A percentile compares a stretch with the other conserved stretches of the same genome.
Conservation (phyloP, 2,113 vertebrate genomes). For the Corvus cornix region DNA sequence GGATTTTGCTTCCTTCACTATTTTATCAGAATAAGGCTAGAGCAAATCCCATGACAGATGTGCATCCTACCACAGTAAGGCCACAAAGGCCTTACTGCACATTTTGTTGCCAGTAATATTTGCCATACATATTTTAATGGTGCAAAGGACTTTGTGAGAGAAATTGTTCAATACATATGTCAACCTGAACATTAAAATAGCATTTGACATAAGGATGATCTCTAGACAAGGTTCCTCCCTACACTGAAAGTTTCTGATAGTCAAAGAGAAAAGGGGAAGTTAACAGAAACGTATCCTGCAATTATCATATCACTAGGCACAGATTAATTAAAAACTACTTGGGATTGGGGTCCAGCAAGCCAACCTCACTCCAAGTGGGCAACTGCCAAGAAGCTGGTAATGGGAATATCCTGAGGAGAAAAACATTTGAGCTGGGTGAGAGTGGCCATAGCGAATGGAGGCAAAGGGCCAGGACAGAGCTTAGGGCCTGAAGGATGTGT, state of each 20-base stretch:
- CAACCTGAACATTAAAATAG: background rate
- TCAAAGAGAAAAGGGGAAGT: background rate
- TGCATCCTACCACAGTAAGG: background rate
- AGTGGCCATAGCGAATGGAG: background rate
- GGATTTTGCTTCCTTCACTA: background rate
- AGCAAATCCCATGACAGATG: background rate
- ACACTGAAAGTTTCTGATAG: background rate
- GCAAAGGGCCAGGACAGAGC: background rate
- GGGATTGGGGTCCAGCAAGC: background rate
- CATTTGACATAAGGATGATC: background rate
- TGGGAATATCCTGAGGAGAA: background rate
- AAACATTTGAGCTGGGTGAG: background rate
- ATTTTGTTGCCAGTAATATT: background rate
- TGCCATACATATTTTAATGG: background rate
- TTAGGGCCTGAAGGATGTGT: background rate
- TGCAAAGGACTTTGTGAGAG: background rate
- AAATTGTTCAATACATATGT: background rate
- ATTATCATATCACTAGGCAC: background rate
- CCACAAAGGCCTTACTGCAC: background rate
- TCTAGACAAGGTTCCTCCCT: background rate
- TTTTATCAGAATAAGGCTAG: background rate
- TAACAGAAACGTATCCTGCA: background rate
- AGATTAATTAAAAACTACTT: background rate
- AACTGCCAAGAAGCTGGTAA: background rate
- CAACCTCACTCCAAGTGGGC: background rate